Conservation (phyloP, 2,888 invertebrate species). For the Rhaphigaster nebulosa region DNA sequence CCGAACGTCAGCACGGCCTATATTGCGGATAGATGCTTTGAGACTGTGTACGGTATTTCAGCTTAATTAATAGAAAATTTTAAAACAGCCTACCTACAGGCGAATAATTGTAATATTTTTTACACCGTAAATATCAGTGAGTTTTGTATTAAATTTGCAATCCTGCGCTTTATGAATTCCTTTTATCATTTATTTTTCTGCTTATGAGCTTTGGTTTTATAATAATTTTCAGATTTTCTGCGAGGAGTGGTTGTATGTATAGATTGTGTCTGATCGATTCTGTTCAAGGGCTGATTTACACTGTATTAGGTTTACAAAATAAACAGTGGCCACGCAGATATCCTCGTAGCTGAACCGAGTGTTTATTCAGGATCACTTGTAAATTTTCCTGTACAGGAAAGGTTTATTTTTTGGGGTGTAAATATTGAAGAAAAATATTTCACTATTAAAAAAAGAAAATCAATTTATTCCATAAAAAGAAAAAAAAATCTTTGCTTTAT, state of each 20-base stretch:
- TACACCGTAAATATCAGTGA: too few relatives aligned
- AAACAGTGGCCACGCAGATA: neutral
- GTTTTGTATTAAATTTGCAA: neutral
- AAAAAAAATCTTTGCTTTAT: too few relatives aligned
- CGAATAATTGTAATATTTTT: too few relatives aligned
- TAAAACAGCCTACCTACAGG: too few relatives aligned
- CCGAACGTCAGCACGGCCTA: too few relatives aligned
- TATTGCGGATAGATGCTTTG: too few relatives aligned
- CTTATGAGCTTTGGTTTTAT: neutral
- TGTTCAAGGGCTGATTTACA: neutral
- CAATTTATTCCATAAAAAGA: too few relatives aligned
- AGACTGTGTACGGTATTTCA: too few relatives aligned
- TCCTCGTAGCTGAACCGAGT: neutral
- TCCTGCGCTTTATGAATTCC: too few relatives aligned
- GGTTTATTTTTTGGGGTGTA: neutral
- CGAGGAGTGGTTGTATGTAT: neutral
- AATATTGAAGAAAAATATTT: neutral
- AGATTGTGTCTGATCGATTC: too few relatives aligned
- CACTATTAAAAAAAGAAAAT: neutral
- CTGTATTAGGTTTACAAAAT: neutral
- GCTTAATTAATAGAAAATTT: too few relatives aligned
- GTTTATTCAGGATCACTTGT: neutral
- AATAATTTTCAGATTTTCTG: neutral
- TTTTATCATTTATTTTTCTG: too few relatives aligned
- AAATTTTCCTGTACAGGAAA: neutral